Percentiles rank a stretch among this genome's conserved stretches.
phyloP scores from a whole-genome alignment of 2,797 vertebrate species.

The Sternotherus odoratus region DNA sequence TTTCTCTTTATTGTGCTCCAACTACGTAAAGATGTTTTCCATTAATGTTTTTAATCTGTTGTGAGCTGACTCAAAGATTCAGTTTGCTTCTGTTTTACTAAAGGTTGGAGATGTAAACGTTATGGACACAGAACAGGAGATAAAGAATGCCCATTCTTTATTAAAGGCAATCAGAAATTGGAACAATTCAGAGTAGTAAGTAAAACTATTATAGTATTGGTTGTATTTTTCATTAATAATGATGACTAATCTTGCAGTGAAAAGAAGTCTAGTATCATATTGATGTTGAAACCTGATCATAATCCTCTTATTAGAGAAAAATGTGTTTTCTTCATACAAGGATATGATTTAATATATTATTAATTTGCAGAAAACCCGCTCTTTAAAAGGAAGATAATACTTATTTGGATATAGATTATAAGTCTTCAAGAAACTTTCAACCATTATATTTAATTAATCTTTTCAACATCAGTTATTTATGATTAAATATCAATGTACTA shows the following conservation, averaged over 20 bases:
- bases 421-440: conserved; percentile 46
- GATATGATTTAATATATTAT: conserved; percentile 59
- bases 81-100: conserved; percentile 35
- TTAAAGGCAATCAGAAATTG: conserved; percentile 98
- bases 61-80: neutral
- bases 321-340: conserved; percentile 11
- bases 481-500: conserved; percentile 28
- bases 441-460: neutral
- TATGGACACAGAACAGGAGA: conserved; percentile 97
- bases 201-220: conserved; percentile 48
- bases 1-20: neutral
- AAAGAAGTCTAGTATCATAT: conserved; percentile 36
- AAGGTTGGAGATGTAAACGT: conserved; percentile 96
- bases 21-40: neutral
- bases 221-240: neutral
- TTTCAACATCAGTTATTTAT: neutral
- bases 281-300: conserved; percentile 17
- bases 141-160: conserved; percentile 95
- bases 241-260: conserved; percentile 23
- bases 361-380: conserved; percentile 57
- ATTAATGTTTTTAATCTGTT: neutral
- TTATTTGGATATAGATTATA: conserved; percentile 39
- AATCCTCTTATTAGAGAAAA: conserved; percentile 50
- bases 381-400: conserved; percentile 31
- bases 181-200: conserved; percentile 98